These are phyloP conservation scores for Sesamia nonagrioides DNA, from an alignment of 1,140 invertebrate species.

Conservation along the genomic window DNA sequence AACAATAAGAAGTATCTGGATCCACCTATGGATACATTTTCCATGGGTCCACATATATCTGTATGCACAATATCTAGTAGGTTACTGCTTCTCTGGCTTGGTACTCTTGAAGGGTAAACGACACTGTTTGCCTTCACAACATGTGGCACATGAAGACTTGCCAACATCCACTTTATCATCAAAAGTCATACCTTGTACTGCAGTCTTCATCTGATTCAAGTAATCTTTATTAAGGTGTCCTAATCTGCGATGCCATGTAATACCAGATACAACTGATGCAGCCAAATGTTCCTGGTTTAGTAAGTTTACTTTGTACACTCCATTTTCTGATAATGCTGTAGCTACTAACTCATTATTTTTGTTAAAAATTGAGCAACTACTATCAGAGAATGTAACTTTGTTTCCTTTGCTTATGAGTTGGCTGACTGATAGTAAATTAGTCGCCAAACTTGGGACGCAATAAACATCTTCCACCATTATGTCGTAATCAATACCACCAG, in stretches of 20 bases:
- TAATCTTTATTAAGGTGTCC: conserved; percentile 38
- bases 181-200: conserved; percentile 25
- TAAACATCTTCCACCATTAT: conserved; percentile 28
- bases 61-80: conserved; percentile 33
- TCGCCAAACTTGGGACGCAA: conserved; percentile 34
- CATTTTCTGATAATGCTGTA: conserved; percentile 24
- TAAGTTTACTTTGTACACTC: conserved; percentile 31
- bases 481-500: conserved; percentile 17
- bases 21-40: conserved; percentile 20
- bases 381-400: conserved; percentile 14
- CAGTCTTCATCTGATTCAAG: conserved; percentile 31
- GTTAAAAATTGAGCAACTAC: conserved; percentile 19
- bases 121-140: conserved; percentile 38
- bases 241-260: conserved; percentile 46
- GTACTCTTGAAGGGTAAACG: conserved; percentile 27
- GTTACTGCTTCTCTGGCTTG: conserved; percentile 22
- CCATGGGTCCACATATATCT: conserved; percentile 42
- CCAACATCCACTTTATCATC: conserved; percentile 21
- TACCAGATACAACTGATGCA: conserved; percentile 1
- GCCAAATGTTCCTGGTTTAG: conserved; percentile 13
- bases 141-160: conserved; percentile 22
- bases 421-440: conserved; percentile 43
- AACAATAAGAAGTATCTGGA: conserved; percentile 43
- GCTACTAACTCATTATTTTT: conserved; percentile 23
- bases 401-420: conserved; percentile 44